phyloP scores from a whole-genome alignment of 2,797 vertebrate genomes.

The Gila robusta region DNA sequence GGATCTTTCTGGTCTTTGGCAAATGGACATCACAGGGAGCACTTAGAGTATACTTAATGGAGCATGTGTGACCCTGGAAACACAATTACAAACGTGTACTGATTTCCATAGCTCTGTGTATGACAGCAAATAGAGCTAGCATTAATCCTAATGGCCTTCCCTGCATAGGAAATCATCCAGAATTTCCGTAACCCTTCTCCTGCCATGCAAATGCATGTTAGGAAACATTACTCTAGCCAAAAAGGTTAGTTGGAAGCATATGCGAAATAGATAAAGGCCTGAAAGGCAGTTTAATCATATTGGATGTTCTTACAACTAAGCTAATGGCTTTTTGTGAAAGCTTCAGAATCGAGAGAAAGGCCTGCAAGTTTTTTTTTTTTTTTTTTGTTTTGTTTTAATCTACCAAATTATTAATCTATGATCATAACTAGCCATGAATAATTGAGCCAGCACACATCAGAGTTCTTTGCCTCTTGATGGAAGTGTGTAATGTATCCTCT shows the following conservation, averaged over 20 bases:
- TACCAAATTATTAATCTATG: conserved; percentile 63
- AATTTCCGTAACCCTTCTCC: conserved; percentile 51
- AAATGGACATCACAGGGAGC: conserved; percentile 46
- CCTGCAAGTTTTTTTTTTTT: conserved; percentile 42
- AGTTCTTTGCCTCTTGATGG: conserved; percentile 47
- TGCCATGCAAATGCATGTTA: conserved; percentile 54
- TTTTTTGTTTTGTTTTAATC: conserved; percentile 48
- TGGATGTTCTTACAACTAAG: conserved; percentile 42
- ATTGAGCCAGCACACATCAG: conserved; percentile 54
- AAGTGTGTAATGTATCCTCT: conserved; percentile 49
- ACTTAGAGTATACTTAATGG: conserved; percentile 57
- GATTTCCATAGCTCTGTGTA: conserved; percentile 31
- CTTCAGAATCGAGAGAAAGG: conserved; percentile 16
- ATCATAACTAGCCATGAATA: conserved; percentile 62
- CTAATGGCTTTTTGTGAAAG: conserved; percentile 51
- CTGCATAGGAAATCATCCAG: conserved; percentile 42
- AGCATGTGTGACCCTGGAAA: conserved; percentile 52
- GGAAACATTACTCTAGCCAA: conserved; percentile 54
- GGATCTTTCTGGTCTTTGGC: conserved; percentile 39
- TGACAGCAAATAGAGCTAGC: conserved; percentile 15
- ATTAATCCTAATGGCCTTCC: conserved; percentile 47
- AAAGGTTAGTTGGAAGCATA: conserved; percentile 59
- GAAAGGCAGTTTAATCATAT: conserved; percentile 56
- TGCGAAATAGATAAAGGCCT: conserved; percentile 54
- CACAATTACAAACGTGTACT: conserved; percentile 49